Base-by-base conservation (phyloP, 1,140 invertebrate genomes). In the Eumeta japonica region DNA sequence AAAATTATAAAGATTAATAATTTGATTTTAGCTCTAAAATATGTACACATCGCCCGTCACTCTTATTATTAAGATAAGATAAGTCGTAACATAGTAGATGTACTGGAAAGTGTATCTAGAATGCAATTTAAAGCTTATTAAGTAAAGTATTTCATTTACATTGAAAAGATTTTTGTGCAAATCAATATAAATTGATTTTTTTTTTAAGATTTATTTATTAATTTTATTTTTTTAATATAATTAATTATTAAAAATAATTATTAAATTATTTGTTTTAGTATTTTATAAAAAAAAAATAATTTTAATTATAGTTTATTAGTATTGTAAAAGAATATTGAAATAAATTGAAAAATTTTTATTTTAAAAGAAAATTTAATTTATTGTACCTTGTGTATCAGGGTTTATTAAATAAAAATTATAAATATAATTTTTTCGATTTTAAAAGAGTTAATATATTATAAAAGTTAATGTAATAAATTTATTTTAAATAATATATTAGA, bases 61-160 rank as follows among this genome's bases (percentile, higher is more conserved):
- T 83, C 73, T 78, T 65, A 57, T 62, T 72, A 64, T 46, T 58
- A 72, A 70, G 55, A 54, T 65, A 60, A 75, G 72, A 80, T 73
- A 82, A 82, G 79, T 82, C 80, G 79, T 81, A 82, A 82, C 80
- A 82, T 62, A 82, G 80, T 83, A 79, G 76, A 66, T 62, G 54
- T 81, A 80, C 61, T 76, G 77, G 79, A 82, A 82, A 70, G 56
- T 80, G 59, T 55, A 53, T 67, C 75, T 80, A 62, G 75, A 68
- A 68, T 50, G 29, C 58, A 68, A 64, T 57, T 50, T 65, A 71
- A 55, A 76, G 61, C 60, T 78, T 76, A 56, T 51, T 60, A 52
- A 51, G 50, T 52, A 65, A 24, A 75, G 62, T 45, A 54, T 68
- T 76, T 76, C 61, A 73, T 58, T 78, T 77, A 76, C 72, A 76